Evolutionary conservation across 64 coral and sea anemone species (phyloP), one percentile per base, ranked within the genome.

Genomic region (Cladopsammia gracilis): DNA sequence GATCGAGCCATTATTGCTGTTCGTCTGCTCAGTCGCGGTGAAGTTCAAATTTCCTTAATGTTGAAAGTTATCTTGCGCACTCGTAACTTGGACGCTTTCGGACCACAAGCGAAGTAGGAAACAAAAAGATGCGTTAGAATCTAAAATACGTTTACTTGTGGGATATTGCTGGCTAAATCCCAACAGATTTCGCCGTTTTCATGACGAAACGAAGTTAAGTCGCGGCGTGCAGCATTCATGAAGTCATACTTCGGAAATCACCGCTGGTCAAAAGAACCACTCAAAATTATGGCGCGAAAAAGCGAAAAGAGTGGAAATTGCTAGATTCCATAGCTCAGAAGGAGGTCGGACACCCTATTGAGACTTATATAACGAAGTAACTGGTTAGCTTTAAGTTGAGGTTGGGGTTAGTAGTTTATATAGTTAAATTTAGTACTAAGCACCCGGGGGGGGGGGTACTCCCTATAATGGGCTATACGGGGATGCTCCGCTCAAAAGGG

Each of bases 221-320:
- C 53, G 53, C 52, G 11, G 52, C 52, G 52, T 54, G 52, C 52
- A 10, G 53, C 5, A 56, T 6, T 6, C 53, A 75, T 7, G 6
- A 15, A 19, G 15, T 75, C 18, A 19, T 56, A 4, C 7, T 56
- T 56, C 78, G 34, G 34, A 34, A 34, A 34, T 34, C 0, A 34
- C 34, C 58, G 78, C 78, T 82, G 78, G 58, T 47, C 58, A 82
- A 44, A 47, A n/a, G 15, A 22, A 15, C n/a, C 14, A 8, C 2
- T 82, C 14, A 4, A 64, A 82, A 64, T 42, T 79, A 42, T 62
- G 78, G 78, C 78, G 58, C 58, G 78, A 82, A 82, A 25, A 34
- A 34, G 34, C 34, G 34, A 34, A 34, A 34, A 34, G 34, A 34
- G 34, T 34, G 34, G 34, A 34, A n/a, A n/a, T n/a, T n/a, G n/a